Conservation (phyloP, 1,140 invertebrate species). For the Himalopsyche phryganea region DNA sequence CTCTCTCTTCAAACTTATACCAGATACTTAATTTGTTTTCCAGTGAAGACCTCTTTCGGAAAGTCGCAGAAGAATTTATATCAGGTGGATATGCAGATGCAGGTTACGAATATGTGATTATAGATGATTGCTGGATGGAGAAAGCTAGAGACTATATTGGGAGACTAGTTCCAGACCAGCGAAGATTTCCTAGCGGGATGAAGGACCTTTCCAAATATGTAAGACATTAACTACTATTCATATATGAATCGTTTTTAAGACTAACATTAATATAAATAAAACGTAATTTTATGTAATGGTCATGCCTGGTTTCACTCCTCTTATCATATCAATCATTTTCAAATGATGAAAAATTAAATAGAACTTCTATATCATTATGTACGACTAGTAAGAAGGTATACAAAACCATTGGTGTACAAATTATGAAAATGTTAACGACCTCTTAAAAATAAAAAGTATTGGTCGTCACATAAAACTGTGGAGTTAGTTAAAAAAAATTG, state of each 20-base stretch:
- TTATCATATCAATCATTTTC: no score
- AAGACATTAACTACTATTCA: constrained; percentile 41
- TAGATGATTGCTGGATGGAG: constrained; percentile 88
- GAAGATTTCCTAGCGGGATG: constrained; percentile 81
- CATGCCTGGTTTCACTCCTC: no score
- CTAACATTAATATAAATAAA: background rate
- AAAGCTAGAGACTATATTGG: constrained; percentile 61
- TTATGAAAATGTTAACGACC: no score
- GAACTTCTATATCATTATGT: no score
- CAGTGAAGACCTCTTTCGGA: constrained; percentile 77
- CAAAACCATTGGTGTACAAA: no score
- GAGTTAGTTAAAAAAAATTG: no score
- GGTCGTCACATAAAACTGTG: no score
- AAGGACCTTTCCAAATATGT: constrained; percentile 81
- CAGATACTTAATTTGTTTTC: constrained; percentile 39
- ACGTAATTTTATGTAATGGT: background rate
- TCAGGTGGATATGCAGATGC: constrained; percentile 74
- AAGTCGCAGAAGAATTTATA: constrained; percentile 74
- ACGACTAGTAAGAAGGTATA: no score
- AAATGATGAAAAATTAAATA: no score
- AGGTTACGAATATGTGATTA: constrained; percentile 83
- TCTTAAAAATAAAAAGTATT: no score
- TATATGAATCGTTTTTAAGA: no score
- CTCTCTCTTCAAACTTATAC: no score
- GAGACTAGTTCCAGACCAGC: constrained; percentile 67